These are phyloP conservation scores for Esperia sulphurella DNA, from an alignment of 2,888 invertebrate species.

Conservation along the genomic window DNA sequence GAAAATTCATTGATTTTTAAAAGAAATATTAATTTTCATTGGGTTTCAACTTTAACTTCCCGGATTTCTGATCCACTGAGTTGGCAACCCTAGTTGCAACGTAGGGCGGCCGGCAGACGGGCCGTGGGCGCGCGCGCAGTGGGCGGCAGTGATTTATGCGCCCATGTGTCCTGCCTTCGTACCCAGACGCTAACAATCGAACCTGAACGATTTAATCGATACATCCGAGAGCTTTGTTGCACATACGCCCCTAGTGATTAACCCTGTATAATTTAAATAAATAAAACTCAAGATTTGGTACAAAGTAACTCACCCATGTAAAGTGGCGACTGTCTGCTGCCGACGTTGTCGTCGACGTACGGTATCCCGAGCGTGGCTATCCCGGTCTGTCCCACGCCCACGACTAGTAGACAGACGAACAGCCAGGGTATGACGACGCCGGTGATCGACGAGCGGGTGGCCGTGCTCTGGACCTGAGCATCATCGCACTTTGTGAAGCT, in stretches of 20 bases:
- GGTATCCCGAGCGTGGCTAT: constrained; percentile 95
- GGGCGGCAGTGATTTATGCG: constrained; percentile 44
- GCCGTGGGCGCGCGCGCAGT: constrained; percentile 30
- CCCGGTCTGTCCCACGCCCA: constrained; percentile 95
- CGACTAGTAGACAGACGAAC: constrained; percentile 91
- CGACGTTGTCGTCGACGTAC: constrained; percentile 96
- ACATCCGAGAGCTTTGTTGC: constrained; percentile 1
- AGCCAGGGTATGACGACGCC: constrained; percentile 92
- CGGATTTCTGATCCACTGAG: too few relatives aligned
- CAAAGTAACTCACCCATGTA: constrained; percentile 87
- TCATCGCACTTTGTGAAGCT: constrained; percentile 73
- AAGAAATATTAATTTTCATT: too few relatives aligned
- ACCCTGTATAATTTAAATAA: background rate
- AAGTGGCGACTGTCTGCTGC: constrained; percentile 93
- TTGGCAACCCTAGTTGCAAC: constrained; percentile 47
- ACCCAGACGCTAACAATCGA: constrained; percentile 24
- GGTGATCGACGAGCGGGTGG: constrained; percentile 86
- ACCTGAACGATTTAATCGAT: constrained; percentile 16
- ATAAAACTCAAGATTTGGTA: background rate
- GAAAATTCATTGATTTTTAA: too few relatives aligned
- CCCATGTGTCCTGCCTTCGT: constrained; percentile 34
- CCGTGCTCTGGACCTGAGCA: constrained; percentile 81
- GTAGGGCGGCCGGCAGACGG: constrained; percentile 40
- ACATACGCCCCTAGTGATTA: constrained; percentile 6
- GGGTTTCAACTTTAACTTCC: too few relatives aligned